phyloP scores from a whole-genome alignment of 1,140 invertebrate species.

The Polypedilum vanderplanki region DNA sequence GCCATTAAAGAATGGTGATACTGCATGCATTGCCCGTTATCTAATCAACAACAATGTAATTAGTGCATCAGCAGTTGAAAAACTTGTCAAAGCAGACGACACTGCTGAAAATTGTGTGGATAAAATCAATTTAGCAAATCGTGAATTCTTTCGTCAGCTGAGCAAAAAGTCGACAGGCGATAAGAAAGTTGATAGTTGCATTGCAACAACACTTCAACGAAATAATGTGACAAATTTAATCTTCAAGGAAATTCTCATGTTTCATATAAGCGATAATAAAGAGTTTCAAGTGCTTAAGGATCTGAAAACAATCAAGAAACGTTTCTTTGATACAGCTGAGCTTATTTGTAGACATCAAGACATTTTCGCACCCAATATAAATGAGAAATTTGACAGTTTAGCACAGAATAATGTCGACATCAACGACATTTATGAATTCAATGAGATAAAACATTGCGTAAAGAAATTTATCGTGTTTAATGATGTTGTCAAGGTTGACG shows the following conservation, averaged over 20 bases:
- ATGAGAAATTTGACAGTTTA: slow-evolving; percentile 15
- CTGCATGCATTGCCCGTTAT: neutral
- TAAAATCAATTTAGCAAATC: slow-evolving; percentile 5
- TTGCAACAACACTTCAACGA: neutral
- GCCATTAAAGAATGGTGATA: neutral
- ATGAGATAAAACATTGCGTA: slow-evolving; percentile 1
- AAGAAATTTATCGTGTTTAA: neutral
- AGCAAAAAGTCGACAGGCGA: neutral
- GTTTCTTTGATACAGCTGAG: neutral
- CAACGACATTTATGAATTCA: slow-evolving; percentile 20
- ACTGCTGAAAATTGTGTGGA: neutral
- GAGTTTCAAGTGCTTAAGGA: neutral
- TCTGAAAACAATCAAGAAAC: slow-evolving; percentile 6
- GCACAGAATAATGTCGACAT: slow-evolving; percentile 4
- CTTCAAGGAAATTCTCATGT: slow-evolving; percentile 21
- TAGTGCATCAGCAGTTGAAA: neutral
- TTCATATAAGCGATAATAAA: neutral
- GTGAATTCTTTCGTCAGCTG: neutral
- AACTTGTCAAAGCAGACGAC: neutral
- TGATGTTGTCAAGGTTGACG: neutral
- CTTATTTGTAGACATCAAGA: slow-evolving; percentile 17
- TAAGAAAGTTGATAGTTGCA: slow-evolving; percentile 9
- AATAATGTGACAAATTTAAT: slow-evolving; percentile 25
- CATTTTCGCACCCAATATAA: slow-evolving; percentile 21
- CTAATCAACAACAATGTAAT: neutral